A percentile compares a stretch with the other conserved stretches of the same genome.
These are phyloP conservation scores for Archivesica marissinica DNA, from an alignment of 1,140 invertebrate species.

Conservation along the genomic window DNA sequence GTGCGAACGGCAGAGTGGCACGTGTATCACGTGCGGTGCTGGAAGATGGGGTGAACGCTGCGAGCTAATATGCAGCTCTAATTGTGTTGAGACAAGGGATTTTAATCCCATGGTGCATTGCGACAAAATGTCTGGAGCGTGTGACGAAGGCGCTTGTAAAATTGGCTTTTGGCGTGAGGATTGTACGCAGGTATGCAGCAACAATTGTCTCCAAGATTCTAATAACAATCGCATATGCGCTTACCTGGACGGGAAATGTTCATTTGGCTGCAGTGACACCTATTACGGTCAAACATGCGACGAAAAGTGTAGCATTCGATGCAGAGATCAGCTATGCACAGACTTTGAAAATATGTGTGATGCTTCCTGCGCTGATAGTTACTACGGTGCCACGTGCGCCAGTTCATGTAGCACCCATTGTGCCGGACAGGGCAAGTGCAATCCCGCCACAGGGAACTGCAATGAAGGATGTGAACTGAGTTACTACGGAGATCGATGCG, in stretches of 20 bases:
- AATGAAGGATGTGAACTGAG: conserved; percentile 16
- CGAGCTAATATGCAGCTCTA: conserved; percentile 11
- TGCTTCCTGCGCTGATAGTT: conserved; percentile 28
- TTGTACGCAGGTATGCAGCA: conserved; percentile 21
- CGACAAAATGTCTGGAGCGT: conserved; percentile 31
- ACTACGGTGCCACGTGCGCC: conserved; percentile 13
- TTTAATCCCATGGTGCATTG: not conserved
- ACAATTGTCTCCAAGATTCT: not conserved
- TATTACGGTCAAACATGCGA: conserved; percentile 20
- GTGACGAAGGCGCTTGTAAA: not conserved
- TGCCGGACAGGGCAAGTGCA: conserved; percentile 18
- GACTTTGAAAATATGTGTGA: conserved; percentile 9
- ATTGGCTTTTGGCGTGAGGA: conserved; percentile 15
- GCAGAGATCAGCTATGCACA: conserved; percentile 22
- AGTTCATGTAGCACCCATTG: conserved; percentile 24
- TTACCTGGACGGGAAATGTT: conserved; percentile 18
- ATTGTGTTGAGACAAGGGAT: not conserved
- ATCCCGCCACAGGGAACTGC: conserved; percentile 1
- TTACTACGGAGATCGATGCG: conserved; percentile 10
- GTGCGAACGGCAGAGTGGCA: conserved; percentile 13
- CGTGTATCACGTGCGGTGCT: conserved; percentile 30
- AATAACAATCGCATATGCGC: not conserved
- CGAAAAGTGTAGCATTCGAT: conserved; percentile 5
- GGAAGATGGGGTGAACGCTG: conserved; percentile 7
- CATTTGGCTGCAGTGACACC: not conserved